Evolutionary conservation across 2,797 vertebrate genomes (phyloP).

Genomic region (Tokudaia tokunoshimensis): DNA sequence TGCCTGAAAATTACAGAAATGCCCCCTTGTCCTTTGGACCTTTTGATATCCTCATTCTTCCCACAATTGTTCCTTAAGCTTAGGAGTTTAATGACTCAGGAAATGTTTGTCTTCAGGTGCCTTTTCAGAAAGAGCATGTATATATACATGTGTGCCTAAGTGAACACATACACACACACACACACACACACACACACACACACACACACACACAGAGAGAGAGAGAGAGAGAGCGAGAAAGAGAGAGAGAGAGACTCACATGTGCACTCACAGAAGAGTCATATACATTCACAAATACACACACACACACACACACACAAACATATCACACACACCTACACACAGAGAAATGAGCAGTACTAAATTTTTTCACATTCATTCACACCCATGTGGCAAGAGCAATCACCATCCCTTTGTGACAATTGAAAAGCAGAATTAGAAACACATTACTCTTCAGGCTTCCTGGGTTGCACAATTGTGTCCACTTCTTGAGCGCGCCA

Average conservation of each 20-base stretch:
- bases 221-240: background rate
- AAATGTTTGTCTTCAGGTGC: background rate
- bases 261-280: background rate
- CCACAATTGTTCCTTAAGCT: constrained; percentile 48
- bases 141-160: background rate
- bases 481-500: constrained; percentile 68
- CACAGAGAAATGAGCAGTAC: background rate
- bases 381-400: background rate
- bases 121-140: constrained; percentile 44
- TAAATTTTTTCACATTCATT: background rate
- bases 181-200: background rate
- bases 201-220: background rate
- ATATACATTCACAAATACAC: background rate
- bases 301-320: too few relatives aligned
- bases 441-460: constrained; percentile 66
- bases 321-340: background rate
- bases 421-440: constrained; percentile 78
- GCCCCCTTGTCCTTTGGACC: constrained; percentile 13
- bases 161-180: background rate
- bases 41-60: background rate
- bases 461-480: constrained; percentile 15
- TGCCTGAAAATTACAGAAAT: constrained; percentile 7
- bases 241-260: background rate
- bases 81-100: constrained; percentile 16
- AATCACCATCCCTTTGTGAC: constrained; percentile 36